Evolutionary conservation across 2,888 invertebrate genomes (phyloP).

Genomic region (Sericinus montela): DNA sequence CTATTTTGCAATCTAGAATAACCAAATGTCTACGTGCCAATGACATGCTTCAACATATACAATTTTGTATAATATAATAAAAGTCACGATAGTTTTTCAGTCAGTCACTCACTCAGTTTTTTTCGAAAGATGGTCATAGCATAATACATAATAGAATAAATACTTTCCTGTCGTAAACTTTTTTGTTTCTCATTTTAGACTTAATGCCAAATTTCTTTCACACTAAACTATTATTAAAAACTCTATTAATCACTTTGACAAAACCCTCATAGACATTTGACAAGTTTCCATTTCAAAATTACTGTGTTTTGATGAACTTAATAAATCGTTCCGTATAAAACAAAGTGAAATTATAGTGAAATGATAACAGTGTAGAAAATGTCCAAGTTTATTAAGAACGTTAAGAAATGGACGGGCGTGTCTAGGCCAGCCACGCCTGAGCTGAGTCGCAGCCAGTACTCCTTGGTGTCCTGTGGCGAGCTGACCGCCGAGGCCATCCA

Average conservation of each 20-base stretch:
- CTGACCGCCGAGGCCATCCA: conserved; percentile 80
- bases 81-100: too few relatives aligned
- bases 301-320: not conserved
- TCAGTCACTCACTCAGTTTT: too few relatives aligned
- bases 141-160: too few relatives aligned
- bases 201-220: not conserved
- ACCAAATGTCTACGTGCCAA: too few relatives aligned
- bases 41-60: too few relatives aligned
- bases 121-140: too few relatives aligned
- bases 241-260: conserved; percentile 11
- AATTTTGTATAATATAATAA: too few relatives aligned
- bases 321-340: not conserved
- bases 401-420: conserved; percentile 49
- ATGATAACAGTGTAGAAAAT: conserved; percentile 28
- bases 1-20: too few relatives aligned
- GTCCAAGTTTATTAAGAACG: conserved; percentile 45
- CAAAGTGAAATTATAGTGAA: not conserved
- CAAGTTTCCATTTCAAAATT: not conserved
- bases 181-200: not conserved
- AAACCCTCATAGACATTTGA: not conserved
- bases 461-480: conserved; percentile 70
- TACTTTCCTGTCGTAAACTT: too few relatives aligned
- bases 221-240: not conserved
- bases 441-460: conserved; percentile 66
- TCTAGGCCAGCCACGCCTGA: conserved; percentile 55